Conservation (phyloP, 2,113 vertebrate species). For the Baryphthengus martii region DNA sequence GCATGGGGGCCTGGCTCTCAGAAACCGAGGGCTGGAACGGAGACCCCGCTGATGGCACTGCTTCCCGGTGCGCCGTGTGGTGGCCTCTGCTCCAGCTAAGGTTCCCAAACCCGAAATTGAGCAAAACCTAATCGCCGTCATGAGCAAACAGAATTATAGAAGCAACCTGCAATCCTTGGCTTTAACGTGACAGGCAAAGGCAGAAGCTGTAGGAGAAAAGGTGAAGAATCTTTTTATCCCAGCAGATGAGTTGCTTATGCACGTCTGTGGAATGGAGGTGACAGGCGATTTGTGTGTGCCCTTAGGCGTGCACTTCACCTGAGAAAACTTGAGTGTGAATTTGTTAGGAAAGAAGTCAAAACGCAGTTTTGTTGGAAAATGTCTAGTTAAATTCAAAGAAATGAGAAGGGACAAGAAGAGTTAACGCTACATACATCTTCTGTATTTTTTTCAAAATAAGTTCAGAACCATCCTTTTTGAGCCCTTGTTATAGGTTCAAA, state of each 20-base stretch:
- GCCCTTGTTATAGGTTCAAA: neutral
- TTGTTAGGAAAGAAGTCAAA: neutral
- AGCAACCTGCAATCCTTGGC: accelerated
- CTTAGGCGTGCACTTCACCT: neutral
- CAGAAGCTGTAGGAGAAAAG: neutral
- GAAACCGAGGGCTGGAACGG: accelerated
- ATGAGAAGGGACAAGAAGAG: neutral
- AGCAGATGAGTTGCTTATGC: neutral
- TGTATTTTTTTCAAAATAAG: accelerated
- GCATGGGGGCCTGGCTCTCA: accelerated
- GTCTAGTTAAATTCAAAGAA: neutral
- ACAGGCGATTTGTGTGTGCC: accelerated
- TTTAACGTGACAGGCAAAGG: accelerated
- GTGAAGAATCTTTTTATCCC: neutral
- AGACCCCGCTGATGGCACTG: accelerated
- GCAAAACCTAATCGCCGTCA: neutral
- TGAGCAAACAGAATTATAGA: accelerated
- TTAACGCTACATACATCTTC: accelerated
- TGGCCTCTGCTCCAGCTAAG: accelerated
- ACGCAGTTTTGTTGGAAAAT: accelerated
- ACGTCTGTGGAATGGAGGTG: accelerated
- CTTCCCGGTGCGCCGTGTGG: accelerated
- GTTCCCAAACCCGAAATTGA: no score
- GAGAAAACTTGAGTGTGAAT: neutral
- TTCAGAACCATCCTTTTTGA: neutral